Evolutionary conservation across 2,888 invertebrate species (phyloP).

Genomic region (Mycalesis mineus): DNA sequence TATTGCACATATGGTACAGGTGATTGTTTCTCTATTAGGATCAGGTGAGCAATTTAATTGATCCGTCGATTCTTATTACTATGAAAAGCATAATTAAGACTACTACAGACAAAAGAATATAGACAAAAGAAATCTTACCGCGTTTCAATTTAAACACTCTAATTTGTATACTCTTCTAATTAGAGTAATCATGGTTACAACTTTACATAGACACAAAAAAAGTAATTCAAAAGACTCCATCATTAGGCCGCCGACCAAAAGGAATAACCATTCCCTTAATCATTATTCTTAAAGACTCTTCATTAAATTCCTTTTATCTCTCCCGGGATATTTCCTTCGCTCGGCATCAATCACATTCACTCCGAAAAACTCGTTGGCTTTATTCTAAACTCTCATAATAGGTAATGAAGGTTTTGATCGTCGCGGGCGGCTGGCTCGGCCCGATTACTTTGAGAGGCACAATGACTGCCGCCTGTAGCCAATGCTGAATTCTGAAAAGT

Average conservation of each 20-base stretch:
- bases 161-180: conserved; percentile 41
- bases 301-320: conserved; percentile 79
- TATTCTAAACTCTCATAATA: conserved; percentile 79
- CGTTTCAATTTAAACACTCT: background rate
- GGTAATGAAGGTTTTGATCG: conserved; percentile 76
- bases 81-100: too few relatives aligned
- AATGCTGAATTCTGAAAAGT: conserved; percentile 73
- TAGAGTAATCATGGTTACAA: conserved; percentile 58
- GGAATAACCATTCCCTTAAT: conserved; percentile 77
- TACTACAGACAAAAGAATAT: too few relatives aligned
- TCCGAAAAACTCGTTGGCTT: conserved; percentile 77
- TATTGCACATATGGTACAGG: too few relatives aligned
- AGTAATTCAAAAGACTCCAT: conserved; percentile 71
- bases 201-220: conserved; percentile 61
- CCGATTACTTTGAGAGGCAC: conserved; percentile 75
- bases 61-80: too few relatives aligned
- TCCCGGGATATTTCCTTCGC: conserved; percentile 74
- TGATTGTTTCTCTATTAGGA: too few relatives aligned
- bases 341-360: conserved; percentile 78
- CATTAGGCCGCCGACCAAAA: conserved; percentile 72
- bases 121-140: too few relatives aligned
- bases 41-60: too few relatives aligned
- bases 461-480: conserved; percentile 72
- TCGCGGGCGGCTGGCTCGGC: conserved; percentile 65
- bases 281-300: conserved; percentile 78